These are phyloP conservation scores for Nothocercus julius DNA, from an alignment of 2,113 vertebrate genomes.

Conservation along the genomic window DNA sequence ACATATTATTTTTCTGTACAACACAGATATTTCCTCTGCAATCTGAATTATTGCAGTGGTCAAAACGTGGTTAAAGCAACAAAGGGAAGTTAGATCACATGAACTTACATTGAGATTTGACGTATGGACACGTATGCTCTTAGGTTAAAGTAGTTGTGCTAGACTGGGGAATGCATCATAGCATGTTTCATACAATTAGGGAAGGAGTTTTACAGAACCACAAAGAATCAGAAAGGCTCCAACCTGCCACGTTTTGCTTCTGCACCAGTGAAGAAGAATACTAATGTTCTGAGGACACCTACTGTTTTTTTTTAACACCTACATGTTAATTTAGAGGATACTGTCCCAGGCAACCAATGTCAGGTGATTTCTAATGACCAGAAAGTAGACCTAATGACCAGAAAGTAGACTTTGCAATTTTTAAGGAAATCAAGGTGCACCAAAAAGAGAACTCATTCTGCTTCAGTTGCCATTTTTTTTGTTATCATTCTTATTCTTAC, in stretches of 20 bases:
- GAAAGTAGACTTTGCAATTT: neutral
- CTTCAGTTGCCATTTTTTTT: neutral
- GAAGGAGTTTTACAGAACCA: neutral
- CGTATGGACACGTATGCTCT: neutral
- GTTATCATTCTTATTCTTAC: neutral
- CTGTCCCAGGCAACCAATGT: neutral
- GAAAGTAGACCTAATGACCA: neutral
- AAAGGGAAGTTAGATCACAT: neutral
- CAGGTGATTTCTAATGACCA: neutral
- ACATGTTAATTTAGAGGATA: neutral
- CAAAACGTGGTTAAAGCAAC: neutral
- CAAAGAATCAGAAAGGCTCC: neutral
- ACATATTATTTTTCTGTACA: neutral
- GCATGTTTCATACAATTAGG: neutral
- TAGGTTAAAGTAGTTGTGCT: neutral
- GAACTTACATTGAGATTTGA: neutral
- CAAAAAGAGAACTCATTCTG: neutral
- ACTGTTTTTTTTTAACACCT: conserved; percentile 49
- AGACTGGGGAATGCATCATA: neutral
- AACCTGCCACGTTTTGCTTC: neutral
- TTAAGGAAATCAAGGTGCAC: neutral
- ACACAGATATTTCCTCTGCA: neutral
- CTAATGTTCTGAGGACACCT: conserved; percentile 71
- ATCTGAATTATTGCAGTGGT: neutral
- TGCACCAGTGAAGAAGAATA: neutral